Evolutionary conservation across 2,113 vertebrate species (phyloP), one percentile per base, ranked within the genome.

Genomic region (Thalassarche chlororhynchos): DNA sequence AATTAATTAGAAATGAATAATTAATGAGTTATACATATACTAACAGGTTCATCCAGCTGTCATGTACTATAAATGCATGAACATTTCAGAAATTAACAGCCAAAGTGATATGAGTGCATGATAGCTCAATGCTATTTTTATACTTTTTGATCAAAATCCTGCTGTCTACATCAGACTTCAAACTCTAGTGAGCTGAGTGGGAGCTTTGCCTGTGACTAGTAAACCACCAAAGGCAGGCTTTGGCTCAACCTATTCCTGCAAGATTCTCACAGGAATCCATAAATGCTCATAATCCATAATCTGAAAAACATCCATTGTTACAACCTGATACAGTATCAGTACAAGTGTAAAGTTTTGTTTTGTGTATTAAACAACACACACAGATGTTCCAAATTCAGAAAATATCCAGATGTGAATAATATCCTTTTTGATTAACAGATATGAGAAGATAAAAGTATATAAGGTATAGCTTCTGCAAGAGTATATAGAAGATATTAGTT

Each of bases 1-100:
- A 95, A 90, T 96, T 95, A 94, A 86, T 91, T 77, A 68, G 11
- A 76, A 87, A 94, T 94, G 16, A 96, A 95, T 96, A 95, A 97
- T 96, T 80, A 91, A 93, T 91, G 9, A 38, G 12, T 66, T 83
- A 28, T 29, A 28, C 24, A 32, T 92, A 54, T 32, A 79, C 74
- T 70, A 80, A 58, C 25, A 88, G 90, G 64, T 90, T 93, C 52
- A 96, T 97, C 51, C 66, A 65, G 49, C 25, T 91, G 87, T 47
- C 65, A 40, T 46, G 60, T 65, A 29, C 54, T 94, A 12, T 61
- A 84, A 93, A 70, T 57, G 32, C 25, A 68, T 32, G 38, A 93
- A 58, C 21, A 28, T 80, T 86, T 94, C 72, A 78, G 60, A 83
- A 89, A 95, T 70, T 90, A 78, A 14, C 38, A 81, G 77, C 31